These are phyloP conservation scores for Aphaenogaster ashmeadi DNA, from an alignment of 1,140 invertebrate species.

Conservation along the genomic window DNA sequence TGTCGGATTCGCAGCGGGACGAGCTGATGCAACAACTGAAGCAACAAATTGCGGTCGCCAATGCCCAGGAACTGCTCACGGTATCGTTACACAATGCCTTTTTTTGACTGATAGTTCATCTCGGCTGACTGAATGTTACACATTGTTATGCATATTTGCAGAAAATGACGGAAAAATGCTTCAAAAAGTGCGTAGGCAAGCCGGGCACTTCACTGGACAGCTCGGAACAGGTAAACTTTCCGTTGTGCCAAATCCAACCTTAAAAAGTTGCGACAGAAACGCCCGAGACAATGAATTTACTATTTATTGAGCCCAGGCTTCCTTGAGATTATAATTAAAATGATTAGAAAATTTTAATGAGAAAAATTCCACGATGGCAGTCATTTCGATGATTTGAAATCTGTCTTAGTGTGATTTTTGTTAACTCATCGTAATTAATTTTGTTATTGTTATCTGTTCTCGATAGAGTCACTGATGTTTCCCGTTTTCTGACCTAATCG, in stretches of 20 bases:
- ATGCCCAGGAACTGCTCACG: conserved; percentile 97
- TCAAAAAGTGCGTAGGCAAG: conserved; percentile 97
- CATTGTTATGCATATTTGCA: conserved; percentile 86
- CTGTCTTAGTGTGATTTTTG: background rate
- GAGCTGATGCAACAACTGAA: conserved; percentile 98
- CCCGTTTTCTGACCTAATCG: background rate
- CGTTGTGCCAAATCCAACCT: conserved; percentile 36
- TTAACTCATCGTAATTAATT: background rate
- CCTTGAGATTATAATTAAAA: background rate
- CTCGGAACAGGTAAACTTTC: conserved; percentile 93
- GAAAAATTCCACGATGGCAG: background rate
- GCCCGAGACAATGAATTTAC: background rate
- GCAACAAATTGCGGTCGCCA: conserved; percentile 97
- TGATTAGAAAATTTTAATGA: background rate
- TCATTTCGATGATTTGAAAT: background rate
- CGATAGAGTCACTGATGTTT: background rate
- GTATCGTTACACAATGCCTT: conserved; percentile 86
- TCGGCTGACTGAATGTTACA: conserved; percentile 71
- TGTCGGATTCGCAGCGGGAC: conserved; percentile 92
- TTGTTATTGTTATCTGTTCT: background rate
- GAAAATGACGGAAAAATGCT: conserved; percentile 99
- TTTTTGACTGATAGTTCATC: background rate
- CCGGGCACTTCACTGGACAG: conserved; percentile 96
- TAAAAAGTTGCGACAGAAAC: background rate
- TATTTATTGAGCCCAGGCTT: background rate